These are phyloP conservation scores for Betta splendens DNA, from an alignment of 2,797 vertebrate species.

Conservation along the genomic window DNA sequence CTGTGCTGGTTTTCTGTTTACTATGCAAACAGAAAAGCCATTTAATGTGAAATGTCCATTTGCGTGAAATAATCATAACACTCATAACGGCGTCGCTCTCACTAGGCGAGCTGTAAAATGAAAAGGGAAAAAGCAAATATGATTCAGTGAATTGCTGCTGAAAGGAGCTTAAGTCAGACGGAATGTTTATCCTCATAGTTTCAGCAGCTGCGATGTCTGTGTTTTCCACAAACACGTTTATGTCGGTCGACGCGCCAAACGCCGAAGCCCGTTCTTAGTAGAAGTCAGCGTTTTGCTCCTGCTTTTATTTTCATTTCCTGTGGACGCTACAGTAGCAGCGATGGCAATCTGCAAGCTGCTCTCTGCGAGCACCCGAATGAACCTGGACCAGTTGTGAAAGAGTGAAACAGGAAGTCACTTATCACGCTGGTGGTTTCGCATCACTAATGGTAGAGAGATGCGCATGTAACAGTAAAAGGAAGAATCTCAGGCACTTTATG, in stretches of 20 bases:
- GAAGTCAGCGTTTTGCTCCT: slow-evolving; percentile 6
- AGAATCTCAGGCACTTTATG: slow-evolving; percentile 11
- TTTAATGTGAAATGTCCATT: slow-evolving; percentile 13
- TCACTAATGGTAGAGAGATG: slow-evolving; percentile 18
- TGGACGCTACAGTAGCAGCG: slow-evolving; percentile 7
- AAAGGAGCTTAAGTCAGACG: slow-evolving; percentile 23
- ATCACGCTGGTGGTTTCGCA: slow-evolving; percentile 6
- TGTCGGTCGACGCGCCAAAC: slow-evolving; percentile 2
- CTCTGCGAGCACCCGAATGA: slow-evolving; percentile 29
- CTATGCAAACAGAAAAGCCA: not conserved
- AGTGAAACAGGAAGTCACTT: slow-evolving; percentile 43
- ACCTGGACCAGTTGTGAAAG: slow-evolving; percentile 29
- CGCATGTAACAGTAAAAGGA: slow-evolving; percentile 22
- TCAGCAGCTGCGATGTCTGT: slow-evolving; percentile 8
- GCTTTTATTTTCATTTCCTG: slow-evolving; percentile 55
- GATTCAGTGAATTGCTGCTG: slow-evolving; percentile 9
- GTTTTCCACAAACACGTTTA: slow-evolving; percentile 33
- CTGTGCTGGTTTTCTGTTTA: not conserved
- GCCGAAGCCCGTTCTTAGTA: slow-evolving; percentile 11
- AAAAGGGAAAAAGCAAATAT: not conserved
- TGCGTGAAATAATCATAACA: slow-evolving; percentile 17
- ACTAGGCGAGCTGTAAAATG: not conserved
- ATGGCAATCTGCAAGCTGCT: slow-evolving; percentile 32
- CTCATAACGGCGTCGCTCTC: too few relatives aligned
- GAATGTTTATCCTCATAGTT: slow-evolving; percentile 11